These are phyloP conservation scores for Orchestia grillus DNA, from an alignment of 1,140 invertebrate genomes.

Conservation along the genomic window DNA sequence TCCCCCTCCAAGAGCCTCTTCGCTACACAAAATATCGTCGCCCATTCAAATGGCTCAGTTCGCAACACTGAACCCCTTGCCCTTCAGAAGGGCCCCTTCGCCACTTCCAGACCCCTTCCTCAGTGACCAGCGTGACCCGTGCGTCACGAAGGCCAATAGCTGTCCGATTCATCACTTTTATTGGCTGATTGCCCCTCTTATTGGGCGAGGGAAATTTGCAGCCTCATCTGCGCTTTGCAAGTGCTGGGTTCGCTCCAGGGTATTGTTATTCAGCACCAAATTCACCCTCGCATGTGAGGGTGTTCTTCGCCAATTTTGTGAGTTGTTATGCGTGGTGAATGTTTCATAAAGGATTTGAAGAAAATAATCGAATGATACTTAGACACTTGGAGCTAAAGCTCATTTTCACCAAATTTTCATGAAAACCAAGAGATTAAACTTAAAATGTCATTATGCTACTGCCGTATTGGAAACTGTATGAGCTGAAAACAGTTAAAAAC, in stretches of 20 bases:
- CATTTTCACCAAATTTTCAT: too few relatives aligned
- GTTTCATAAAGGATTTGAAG: too few relatives aligned
- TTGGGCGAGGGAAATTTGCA: slow-evolving; percentile 31
- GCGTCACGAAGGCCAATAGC: slow-evolving; percentile 10
- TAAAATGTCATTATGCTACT: background rate
- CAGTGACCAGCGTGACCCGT: background rate
- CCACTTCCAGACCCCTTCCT: background rate
- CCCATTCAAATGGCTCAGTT: too few relatives aligned
- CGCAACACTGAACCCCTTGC: background rate
- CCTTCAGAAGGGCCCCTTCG: background rate
- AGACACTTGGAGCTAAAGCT: too few relatives aligned
- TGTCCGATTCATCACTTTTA: slow-evolving; percentile 13
- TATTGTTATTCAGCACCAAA: background rate
- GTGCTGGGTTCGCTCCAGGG: background rate
- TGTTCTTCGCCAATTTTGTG: too few relatives aligned
- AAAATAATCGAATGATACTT: too few relatives aligned
- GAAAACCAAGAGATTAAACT: too few relatives aligned
- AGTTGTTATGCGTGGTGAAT: too few relatives aligned
- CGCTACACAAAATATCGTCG: too few relatives aligned
- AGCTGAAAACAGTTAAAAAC: too few relatives aligned
- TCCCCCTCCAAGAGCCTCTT: too few relatives aligned
- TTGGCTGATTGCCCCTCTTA: slow-evolving; percentile 2
- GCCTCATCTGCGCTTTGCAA: background rate
- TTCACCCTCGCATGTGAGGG: background rate
- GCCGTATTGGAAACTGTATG: background rate